Percentiles rank a stretch among this genome's conserved stretches.
Evolutionary conservation across 1,140 invertebrate genomes (phyloP).

Genomic region (Zophobas morio): DNA sequence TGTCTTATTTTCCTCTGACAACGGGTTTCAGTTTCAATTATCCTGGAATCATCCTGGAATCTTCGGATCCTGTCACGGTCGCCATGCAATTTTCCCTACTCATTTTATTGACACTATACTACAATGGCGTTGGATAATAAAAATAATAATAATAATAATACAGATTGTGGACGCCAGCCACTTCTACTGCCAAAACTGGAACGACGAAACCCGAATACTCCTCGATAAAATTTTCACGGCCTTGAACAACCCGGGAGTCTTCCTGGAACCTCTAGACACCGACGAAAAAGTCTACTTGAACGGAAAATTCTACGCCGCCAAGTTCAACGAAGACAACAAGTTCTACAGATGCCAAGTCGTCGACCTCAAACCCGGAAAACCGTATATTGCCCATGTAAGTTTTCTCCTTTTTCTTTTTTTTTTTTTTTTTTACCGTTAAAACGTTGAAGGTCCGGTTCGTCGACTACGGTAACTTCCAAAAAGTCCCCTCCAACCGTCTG

Average conservation of each 20-base stretch:
- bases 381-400: slow-evolving; percentile 49
- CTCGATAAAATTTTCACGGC: slow-evolving; percentile 60
- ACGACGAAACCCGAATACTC: slow-evolving; percentile 62
- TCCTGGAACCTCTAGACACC: not conserved
- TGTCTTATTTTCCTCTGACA: too few relatives aligned
- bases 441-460: slow-evolving; percentile 78
- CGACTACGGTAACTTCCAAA: slow-evolving; percentile 81
- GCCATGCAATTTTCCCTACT: too few relatives aligned
- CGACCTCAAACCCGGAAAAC: slow-evolving; percentile 44
- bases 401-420: too few relatives aligned
- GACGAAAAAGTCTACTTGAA: slow-evolving; percentile 48
- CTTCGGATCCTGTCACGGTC: too few relatives aligned
- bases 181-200: slow-evolving; percentile 75
- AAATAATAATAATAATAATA: not conserved
- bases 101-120: too few relatives aligned
- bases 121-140: too few relatives aligned
- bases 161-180: slow-evolving; percentile 72
- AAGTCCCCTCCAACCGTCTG: slow-evolving; percentile 64
- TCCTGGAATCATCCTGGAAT: too few relatives aligned
- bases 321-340: slow-evolving; percentile 60
- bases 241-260: slow-evolving; percentile 38
- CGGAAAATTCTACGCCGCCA: slow-evolving; percentile 65
- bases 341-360: slow-evolving; percentile 67
- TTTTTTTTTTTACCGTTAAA: not conserved
- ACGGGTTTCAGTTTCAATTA: too few relatives aligned